Conservation (phyloP, 2,113 vertebrate species). For the Odontesthes bonariensis region DNA sequence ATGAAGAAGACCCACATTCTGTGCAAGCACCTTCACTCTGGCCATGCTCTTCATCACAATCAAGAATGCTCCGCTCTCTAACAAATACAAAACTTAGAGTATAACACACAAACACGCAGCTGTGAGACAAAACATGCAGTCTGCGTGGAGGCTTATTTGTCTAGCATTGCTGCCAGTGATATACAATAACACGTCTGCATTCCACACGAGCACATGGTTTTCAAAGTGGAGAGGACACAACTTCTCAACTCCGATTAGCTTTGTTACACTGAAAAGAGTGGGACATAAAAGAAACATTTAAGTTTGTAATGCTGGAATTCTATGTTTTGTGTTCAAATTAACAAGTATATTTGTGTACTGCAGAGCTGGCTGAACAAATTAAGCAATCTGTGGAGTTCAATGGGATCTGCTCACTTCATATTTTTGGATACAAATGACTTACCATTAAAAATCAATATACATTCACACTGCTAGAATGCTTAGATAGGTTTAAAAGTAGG, state of each 20-base stretch:
- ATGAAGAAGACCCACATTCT: background rate
- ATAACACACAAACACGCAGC: slow-evolving; percentile 31
- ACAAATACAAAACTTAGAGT: slow-evolving; percentile 24
- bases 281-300: background rate
- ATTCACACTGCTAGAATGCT: background rate
- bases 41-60: background rate
- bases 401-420: background rate
- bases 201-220: slow-evolving; percentile 49
- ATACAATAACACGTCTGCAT: slow-evolving; percentile 65
- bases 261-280: background rate
- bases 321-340: background rate
- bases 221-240: slow-evolving; percentile 18
- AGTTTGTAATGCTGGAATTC: background rate
- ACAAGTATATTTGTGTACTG: background rate
- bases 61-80: slow-evolving; percentile 26
- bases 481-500: background rate
- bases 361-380: slow-evolving; percentile 2
- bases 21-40: background rate
- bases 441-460: background rate
- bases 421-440: slow-evolving; percentile 5
- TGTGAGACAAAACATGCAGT: slow-evolving; percentile 51
- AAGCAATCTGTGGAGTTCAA: background rate
- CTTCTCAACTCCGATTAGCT: background rate
- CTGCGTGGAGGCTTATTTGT: slow-evolving; percentile 57
- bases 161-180: slow-evolving; percentile 36